phyloP scores from a whole-genome alignment of 2,797 vertebrate genomes.

The Acridotheres tristis region DNA sequence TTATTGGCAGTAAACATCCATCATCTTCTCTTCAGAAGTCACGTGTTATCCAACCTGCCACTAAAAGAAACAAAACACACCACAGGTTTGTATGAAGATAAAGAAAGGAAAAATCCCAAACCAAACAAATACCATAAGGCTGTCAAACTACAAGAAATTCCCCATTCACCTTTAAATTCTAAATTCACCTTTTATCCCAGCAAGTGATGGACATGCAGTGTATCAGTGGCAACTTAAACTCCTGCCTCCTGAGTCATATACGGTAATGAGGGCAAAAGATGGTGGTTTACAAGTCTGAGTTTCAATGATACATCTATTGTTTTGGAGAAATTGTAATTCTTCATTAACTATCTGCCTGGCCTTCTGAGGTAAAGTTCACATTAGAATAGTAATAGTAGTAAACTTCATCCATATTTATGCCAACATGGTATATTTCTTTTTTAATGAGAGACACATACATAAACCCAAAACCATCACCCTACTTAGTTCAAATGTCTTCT shows the following conservation, averaged over 20 bases:
- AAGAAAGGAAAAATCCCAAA: background rate
- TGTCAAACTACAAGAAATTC: background rate
- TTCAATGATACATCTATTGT: background rate
- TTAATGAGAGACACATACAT: accelerated
- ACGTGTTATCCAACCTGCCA: conserved; percentile 77
- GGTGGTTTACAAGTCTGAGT: background rate
- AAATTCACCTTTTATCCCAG: background rate
- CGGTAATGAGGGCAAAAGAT: accelerated
- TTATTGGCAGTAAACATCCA: conserved; percentile 34
- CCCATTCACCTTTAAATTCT: background rate
- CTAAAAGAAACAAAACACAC: conserved; percentile 43
- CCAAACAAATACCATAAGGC: background rate
- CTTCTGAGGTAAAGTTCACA: background rate
- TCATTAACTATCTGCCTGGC: background rate
- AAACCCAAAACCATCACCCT: background rate
- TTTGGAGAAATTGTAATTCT: background rate
- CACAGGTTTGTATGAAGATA: background rate
- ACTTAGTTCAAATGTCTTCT: background rate
- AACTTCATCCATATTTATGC: background rate
- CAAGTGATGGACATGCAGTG: background rate
- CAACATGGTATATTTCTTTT: background rate
- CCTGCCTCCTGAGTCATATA: accelerated
- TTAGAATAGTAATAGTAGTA: background rate
- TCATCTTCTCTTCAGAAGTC: background rate
- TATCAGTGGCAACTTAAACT: background rate